phyloP scores from a whole-genome alignment of 2,888 invertebrate species.

The Busseola fusca region DNA sequence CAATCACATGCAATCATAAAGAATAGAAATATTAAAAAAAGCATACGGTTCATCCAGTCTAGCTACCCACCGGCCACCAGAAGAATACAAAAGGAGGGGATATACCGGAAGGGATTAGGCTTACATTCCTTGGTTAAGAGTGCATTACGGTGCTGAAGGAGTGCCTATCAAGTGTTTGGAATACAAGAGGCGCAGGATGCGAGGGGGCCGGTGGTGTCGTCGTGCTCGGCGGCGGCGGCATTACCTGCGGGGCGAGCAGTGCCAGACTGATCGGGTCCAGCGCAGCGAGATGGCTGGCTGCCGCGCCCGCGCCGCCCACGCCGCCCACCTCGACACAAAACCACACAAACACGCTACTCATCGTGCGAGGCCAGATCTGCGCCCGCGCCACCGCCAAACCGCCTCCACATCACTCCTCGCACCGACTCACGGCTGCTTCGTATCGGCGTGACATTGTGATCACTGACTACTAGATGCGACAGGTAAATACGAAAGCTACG shows the following conservation, averaged over 20 bases:
- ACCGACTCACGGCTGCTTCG: conserved; percentile 54
- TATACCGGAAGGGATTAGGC: conserved; percentile 55
- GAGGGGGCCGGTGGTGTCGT: conserved; percentile 73
- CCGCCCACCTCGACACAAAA: conserved; percentile 90
- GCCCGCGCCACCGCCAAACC: conserved; percentile 68
- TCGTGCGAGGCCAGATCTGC: conserved; percentile 78
- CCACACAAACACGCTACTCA: conserved; percentile 89
- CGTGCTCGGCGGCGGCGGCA: conserved; percentile 67
- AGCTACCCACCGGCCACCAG: conserved; percentile 85
- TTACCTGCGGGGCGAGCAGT: conserved; percentile 88
- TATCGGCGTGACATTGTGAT: conserved; percentile 35
- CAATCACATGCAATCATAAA: conserved; percentile 78
- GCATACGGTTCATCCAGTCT: conserved; percentile 81
- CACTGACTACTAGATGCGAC: conserved; percentile 12
- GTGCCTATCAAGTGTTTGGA: conserved; percentile 42
- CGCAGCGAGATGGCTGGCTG: conserved; percentile 88
- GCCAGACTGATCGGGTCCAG: conserved; percentile 89
- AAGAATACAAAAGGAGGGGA: conserved; percentile 69
- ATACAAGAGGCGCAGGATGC: conserved; percentile 48
- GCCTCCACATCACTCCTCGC: conserved; percentile 76
- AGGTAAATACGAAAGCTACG: conserved; percentile 60
- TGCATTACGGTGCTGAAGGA: conserved; percentile 58
- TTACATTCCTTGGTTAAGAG: conserved; percentile 38
- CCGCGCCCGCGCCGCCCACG: conserved; percentile 88
- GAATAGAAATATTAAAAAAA: conserved; percentile 78